Evolutionary conservation across 2,113 vertebrate genomes (phyloP).

Genomic region (Nibea albiflora): DNA sequence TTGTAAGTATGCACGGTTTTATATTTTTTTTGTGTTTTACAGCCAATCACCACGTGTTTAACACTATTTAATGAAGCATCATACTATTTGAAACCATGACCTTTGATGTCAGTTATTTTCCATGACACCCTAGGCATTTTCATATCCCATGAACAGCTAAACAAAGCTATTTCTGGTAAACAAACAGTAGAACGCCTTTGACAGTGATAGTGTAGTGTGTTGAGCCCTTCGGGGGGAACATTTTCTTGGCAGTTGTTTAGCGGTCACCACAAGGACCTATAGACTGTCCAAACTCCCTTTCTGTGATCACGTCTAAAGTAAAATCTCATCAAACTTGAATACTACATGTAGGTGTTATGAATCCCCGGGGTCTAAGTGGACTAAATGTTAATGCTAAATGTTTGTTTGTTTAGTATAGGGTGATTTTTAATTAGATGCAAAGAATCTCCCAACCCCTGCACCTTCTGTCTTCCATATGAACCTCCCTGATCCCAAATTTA

Average conservation of each 20-base stretch:
- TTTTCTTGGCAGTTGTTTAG: conserved; percentile 43
- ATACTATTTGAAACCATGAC: conserved; percentile 3
- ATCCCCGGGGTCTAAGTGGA: conserved; percentile 19
- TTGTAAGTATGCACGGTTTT: conserved; percentile 86
- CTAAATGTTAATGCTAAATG: too few relatives aligned
- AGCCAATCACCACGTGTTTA: not conserved
- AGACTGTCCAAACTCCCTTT: conserved; percentile 39
- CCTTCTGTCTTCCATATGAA: not conserved
- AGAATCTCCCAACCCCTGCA: not conserved
- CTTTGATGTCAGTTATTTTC: conserved; percentile 14
- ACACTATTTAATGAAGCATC: not conserved
- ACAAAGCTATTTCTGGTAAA: conserved; percentile 10
- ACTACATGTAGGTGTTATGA: conserved; percentile 29
- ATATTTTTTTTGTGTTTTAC: not conserved
- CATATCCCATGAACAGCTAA: not conserved
- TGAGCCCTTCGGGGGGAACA: conserved; percentile 30
- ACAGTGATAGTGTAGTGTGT: conserved; percentile 16
- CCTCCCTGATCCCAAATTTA: conserved; percentile 26
- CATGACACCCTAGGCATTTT: conserved; percentile 12
- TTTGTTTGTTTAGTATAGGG: not conserved
- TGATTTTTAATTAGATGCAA: not conserved
- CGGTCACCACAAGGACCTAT: conserved; percentile 36
- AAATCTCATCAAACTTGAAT: conserved; percentile 39
- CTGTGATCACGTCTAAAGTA: conserved; percentile 46
- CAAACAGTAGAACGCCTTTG: not conserved